Evolutionary conservation across 2,113 vertebrate species (phyloP).

Genomic region (Lethenteron reissneri): DNA sequence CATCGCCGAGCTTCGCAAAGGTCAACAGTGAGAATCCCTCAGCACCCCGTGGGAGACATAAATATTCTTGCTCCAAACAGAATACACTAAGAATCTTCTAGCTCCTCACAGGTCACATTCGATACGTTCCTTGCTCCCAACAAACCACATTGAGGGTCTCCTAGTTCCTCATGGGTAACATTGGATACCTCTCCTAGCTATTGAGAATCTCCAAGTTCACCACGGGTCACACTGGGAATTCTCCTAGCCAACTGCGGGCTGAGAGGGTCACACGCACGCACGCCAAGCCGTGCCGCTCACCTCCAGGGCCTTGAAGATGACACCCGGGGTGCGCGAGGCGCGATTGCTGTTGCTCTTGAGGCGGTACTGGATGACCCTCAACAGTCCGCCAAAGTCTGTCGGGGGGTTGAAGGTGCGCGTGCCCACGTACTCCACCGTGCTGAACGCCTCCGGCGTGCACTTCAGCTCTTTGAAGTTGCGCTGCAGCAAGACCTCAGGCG

Average conservation of each 20-base stretch:
- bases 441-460: conserved; percentile 89
- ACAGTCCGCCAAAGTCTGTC: conserved; percentile 78
- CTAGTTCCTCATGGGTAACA: too few species aligned
- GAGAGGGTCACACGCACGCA: too few species aligned
- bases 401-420: conserved; percentile 90
- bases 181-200: too few species aligned
- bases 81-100: neutral
- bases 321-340: conserved; percentile 62
- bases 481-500: conserved; percentile 74
- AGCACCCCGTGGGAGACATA: too few species aligned
- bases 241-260: too few species aligned
- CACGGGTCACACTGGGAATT: too few species aligned
- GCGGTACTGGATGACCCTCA: conserved; percentile 59
- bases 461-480: conserved; percentile 79
- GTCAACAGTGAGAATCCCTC: too few species aligned
- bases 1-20: too few species aligned
- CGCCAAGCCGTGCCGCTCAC: conserved; percentile 20
- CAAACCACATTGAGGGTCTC: too few species aligned
- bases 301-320: conserved; percentile 82
- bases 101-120: neutral
- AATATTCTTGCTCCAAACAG: too few species aligned
- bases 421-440: conserved; percentile 83
- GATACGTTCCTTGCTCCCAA: neutral
- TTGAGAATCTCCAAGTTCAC: too few species aligned
- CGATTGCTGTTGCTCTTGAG: conserved; percentile 86